A percentile compares a stretch with the other conserved stretches of the same genome.
Conservation (phyloP, 2,113 vertebrate genomes). For the Piprites chloris region DNA sequence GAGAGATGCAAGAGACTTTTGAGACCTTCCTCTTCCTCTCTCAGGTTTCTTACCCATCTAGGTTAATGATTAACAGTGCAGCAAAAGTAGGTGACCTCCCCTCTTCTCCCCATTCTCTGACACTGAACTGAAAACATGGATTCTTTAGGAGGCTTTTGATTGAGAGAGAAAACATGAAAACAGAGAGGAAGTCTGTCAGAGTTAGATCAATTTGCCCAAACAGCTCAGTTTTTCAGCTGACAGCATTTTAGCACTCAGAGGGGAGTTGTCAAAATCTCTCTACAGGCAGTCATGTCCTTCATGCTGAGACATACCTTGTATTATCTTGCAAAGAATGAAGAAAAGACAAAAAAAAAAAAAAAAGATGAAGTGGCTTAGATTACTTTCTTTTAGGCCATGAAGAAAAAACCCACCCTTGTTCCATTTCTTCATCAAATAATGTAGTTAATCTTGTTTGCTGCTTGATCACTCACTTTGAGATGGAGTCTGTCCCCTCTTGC, state of each 20-base stretch:
- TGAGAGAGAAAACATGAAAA: constrained; percentile 54
- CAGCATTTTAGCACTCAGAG: constrained; percentile 65
- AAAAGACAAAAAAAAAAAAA: not conserved
- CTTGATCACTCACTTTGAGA: not conserved
- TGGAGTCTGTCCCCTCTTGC: not conserved
- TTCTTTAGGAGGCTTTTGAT: constrained; percentile 49
- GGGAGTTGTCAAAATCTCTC: constrained; percentile 70
- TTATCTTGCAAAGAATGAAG: constrained; percentile 32
- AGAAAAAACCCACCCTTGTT: not conserved
- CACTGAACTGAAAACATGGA: not conserved
- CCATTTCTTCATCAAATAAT: not conserved
- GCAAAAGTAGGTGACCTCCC: not conserved
- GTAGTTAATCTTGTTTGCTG: not conserved
- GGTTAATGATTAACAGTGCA: not conserved
- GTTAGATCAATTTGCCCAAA: constrained; percentile 55
- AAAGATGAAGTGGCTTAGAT: not conserved
- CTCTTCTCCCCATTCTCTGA: not conserved
- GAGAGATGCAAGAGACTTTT: not conserved
- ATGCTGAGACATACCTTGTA: constrained; percentile 32
- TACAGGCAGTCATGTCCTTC: constrained; percentile 52
- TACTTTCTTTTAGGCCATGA: not conserved
- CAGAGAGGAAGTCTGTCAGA: constrained; percentile 55
- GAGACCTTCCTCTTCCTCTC: not conserved
- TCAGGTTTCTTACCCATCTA: not conserved
- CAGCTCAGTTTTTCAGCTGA: constrained; percentile 52